These are phyloP conservation scores for Carabus problematicus DNA, from an alignment of 2,888 invertebrate species.

Conservation along the genomic window DNA sequence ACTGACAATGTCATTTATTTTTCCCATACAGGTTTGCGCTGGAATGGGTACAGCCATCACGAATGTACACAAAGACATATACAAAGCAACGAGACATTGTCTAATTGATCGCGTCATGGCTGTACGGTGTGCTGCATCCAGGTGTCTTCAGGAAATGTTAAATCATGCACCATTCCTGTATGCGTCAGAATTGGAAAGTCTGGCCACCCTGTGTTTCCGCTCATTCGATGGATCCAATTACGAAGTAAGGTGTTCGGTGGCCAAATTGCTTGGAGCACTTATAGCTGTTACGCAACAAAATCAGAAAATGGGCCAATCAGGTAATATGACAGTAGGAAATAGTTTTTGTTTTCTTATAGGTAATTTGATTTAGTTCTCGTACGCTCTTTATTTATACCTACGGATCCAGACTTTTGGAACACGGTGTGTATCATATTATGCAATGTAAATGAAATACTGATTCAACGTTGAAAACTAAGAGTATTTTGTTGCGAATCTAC, in stretches of 20 bases:
- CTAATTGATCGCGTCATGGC: constrained; percentile 91
- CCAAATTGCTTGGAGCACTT: constrained; percentile 87
- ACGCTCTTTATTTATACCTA: too few species aligned
- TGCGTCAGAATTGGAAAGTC: constrained; percentile 89
- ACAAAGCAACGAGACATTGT: constrained; percentile 87
- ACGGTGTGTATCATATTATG: too few species aligned
- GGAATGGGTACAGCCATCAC: constrained; percentile 96
- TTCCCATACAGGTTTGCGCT: constrained; percentile 70
- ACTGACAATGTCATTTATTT: background rate
- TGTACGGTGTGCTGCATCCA: constrained; percentile 91
- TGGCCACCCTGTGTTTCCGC: constrained; percentile 89
- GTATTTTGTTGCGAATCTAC: background rate
- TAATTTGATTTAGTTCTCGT: too few species aligned
- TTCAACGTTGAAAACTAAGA: too few species aligned
- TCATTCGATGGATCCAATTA: constrained; percentile 93
- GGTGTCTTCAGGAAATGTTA: constrained; percentile 88
- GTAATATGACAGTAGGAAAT: constrained; percentile 47
- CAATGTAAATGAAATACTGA: too few species aligned
- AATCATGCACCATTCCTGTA: constrained; percentile 85
- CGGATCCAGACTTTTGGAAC: too few species aligned
- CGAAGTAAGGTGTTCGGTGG: constrained; percentile 90
- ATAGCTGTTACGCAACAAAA: constrained; percentile 85
- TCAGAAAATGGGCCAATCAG: constrained; percentile 62
- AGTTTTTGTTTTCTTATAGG: background rate
- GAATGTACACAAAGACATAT: constrained; percentile 86